Evolutionary conservation across 2,797 vertebrate genomes (phyloP).

Genomic region (Thamnophis elegans): DNA sequence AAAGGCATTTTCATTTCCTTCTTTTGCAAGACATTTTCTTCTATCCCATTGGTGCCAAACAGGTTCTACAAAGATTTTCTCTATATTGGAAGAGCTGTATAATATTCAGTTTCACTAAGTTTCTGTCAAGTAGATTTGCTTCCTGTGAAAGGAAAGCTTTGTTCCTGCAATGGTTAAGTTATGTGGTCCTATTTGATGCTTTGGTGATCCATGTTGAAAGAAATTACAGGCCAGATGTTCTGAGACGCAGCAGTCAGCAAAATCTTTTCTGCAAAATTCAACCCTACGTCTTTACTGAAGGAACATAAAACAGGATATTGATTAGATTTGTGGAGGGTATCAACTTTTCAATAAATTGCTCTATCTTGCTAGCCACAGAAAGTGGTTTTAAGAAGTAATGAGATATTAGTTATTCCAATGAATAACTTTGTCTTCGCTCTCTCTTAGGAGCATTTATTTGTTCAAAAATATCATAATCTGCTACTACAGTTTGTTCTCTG

Average conservation of each 20-base stretch:
- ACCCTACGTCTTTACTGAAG: neutral
- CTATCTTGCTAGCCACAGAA: neutral
- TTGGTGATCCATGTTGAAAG: constrained; percentile 1
- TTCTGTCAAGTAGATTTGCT: neutral
- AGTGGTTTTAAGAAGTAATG: neutral
- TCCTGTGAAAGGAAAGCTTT: constrained; percentile 3
- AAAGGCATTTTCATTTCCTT: neutral
- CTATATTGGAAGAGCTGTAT: neutral
- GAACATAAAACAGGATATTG: neutral
- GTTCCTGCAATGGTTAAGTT: constrained; percentile 15
- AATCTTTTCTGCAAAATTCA: neutral
- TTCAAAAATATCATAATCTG: neutral
- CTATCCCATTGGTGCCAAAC: neutral
- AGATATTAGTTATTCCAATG: neutral
- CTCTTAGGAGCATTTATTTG: neutral
- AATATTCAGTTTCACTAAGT: neutral
- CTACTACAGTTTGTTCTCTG: neutral
- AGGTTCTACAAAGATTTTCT: neutral
- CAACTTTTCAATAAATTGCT: neutral
- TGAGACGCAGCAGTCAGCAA: neutral
- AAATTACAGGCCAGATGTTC: neutral
- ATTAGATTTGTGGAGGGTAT: neutral
- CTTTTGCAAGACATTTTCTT: neutral
- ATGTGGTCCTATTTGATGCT: constrained; percentile 22
- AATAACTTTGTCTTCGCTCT: neutral